A percentile compares a stretch with the other conserved stretches of the same genome.
phyloP scores from a whole-genome alignment of 2,888 invertebrate species.

The Chesias legatella region DNA sequence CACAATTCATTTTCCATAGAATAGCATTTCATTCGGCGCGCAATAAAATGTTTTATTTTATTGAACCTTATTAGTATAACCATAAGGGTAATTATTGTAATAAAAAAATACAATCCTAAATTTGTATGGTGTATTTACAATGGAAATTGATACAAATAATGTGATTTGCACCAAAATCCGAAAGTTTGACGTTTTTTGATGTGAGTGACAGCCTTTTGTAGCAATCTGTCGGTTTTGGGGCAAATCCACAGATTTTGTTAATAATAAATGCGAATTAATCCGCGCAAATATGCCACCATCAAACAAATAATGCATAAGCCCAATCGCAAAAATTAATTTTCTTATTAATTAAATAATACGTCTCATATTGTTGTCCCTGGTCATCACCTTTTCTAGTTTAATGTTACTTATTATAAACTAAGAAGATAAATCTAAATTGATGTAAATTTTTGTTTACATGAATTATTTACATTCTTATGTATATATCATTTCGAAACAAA shows the following conservation, averaged over 20 bases:
- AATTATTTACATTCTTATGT: no score
- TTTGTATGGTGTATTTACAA: constrained; percentile 31
- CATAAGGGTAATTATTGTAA: constrained; percentile 17
- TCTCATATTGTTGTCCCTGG: no score
- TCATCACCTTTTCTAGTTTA: no score
- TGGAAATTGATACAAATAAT: constrained; percentile 46
- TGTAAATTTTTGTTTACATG: no score
- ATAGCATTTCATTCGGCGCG: no score
- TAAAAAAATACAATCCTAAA: background rate
- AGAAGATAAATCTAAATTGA: no score
- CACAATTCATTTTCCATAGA: background rate
- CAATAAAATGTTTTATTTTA: no score
- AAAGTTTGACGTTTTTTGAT: constrained; percentile 38
- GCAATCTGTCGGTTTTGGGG: constrained; percentile 23
- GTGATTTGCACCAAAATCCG: constrained; percentile 38
- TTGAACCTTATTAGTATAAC: background rate
- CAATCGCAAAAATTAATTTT: no score
- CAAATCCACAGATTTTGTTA: constrained; percentile 8
- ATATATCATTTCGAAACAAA: no score
- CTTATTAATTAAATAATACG: no score
- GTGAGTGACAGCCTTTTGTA: constrained; percentile 24
- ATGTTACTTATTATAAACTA: no score
- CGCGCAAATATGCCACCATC: constrained; percentile 10
- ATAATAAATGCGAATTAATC: constrained; percentile 15
- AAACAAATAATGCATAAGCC: no score